Conservation (phyloP, 2,113 vertebrate species). For the Halichoerus grypus region DNA sequence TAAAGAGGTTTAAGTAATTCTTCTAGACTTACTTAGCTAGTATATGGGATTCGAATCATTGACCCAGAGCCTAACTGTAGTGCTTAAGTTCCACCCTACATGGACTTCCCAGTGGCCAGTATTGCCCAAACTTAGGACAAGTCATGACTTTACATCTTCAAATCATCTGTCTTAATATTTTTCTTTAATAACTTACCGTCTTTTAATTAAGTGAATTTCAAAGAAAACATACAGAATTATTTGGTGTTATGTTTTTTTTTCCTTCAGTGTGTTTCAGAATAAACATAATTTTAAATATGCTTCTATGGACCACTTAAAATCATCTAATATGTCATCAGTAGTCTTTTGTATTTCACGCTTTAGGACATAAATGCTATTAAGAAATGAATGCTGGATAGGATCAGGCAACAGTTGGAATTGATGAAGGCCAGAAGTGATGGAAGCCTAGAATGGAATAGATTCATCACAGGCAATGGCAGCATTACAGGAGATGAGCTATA, state of each 20-base stretch:
- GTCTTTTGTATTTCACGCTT: not conserved
- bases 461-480: constrained; percentile 16
- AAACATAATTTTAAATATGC: constrained; percentile 23
- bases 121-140: constrained; percentile 13
- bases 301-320: constrained; percentile 1
- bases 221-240: not conserved
- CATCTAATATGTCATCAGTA: not conserved
- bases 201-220: constrained; percentile 50
- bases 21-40: not conserved
- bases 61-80: not conserved
- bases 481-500: not conserved
- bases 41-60: not conserved
- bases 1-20: constrained; percentile 30
- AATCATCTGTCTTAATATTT: not conserved
- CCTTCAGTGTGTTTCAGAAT: not conserved
- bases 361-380: not conserved
- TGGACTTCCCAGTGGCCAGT: not conserved
- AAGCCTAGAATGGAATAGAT: not conserved
- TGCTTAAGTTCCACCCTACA: not conserved
- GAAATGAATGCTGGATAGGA: not conserved
- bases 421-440: not conserved
- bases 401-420: constrained; percentile 7
- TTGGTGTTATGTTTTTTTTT: not conserved
- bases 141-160: constrained; percentile 11
- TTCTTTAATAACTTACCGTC: not conserved